Base-by-base conservation (phyloP, 2,113 vertebrate genomes). In the Pangasianodon hypophthalmus region DNA sequence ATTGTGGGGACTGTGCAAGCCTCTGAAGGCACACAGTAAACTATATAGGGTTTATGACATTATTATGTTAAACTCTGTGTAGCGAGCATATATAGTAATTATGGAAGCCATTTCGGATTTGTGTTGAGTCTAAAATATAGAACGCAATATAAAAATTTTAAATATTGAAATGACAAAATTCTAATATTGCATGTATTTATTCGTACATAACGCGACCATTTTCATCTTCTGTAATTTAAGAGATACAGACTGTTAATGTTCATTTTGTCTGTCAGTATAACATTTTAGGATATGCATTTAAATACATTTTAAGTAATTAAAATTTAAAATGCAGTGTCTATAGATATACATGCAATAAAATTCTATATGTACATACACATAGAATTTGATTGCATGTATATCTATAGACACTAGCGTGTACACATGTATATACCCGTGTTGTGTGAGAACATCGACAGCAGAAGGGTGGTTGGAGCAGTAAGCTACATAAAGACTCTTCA, bases 391-490 rank as follows among this genome's bases (percentile, higher is more conserved):
- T 79, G 29, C 21, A 79, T 14, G 46, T 10, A 26, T 50, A 8
- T 21, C 5, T 29, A 60, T 29, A 60, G 32, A 84, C 54, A 60
- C 2, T 26, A 41, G 10, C 8, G 21, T 84, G 81, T 44, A 41
- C 18, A 9, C 9, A 1, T 32, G 56, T 71, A 19, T 73, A 0
- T 94, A 99, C 98, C 98, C 97, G 96, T 98, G 97, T 56, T 99
- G 97, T 10, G 98, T 99, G 93, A 99, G 98, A 21, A 99, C 96
- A n/a, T 94, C 96, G 87, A 99, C 98, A 24, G 98, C 98, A 21
- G 96, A 98, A 0, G 98, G 98, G 90, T 99, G 98, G 92, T 97
- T 99, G 95, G 97, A 97, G 96, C 98, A 99, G 91, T 99, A 99
- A 0, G 96, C 93, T 90, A 98, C 93, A 86, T 99, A 99, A 58